Base-by-base conservation (phyloP, 2,888 invertebrate species). In the Tryphoninae sp. region DNA sequence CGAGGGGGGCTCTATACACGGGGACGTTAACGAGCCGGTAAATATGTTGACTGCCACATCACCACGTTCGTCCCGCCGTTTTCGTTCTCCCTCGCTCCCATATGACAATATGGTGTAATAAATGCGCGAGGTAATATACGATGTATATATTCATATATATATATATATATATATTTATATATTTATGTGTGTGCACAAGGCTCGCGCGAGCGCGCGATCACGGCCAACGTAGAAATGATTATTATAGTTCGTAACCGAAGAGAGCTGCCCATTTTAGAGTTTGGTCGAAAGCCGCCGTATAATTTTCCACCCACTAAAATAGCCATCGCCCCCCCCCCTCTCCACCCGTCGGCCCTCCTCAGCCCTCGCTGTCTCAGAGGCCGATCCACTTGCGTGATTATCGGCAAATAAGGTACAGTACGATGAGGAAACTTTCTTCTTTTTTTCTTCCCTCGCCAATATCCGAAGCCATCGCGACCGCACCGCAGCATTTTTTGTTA, bases 221-320 rank as follows among this genome's bases (percentile, higher is more conserved):
- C 69, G 68, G 65, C 85, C 84, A 86, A 88, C 89, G 90, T 89
- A 90, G 89, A 91, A 91, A 92, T 91, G 90, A 91, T 92, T 91
- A 92, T 92, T 91, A 91, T 91, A 91, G 91, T 91, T 91, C 89
- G 90, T 89, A 90, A 90, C 91, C 90, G 89, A 90, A 90, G 90
- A 90, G 90, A 91, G 91, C 90, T 89, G 90, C 91, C 90, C 91
- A 91, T 92, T 91, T 91, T 91, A 91, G 90, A 90, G 90, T 89
- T 91, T 90, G 89, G 33, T 33, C 89, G 84, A 89, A 91, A 89
- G 91, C 91, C 91, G 91, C 91, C 89, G 88, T 92, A 90, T 92
- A 92, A 92, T 92, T 92, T 91, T 91, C 91, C 91, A 91, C 92
- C 92, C 90, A 91, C 92, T 91, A 91, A 92, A 92, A 91, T 91